Conservation (phyloP, 2,113 vertebrate genomes). For the Phoxinus phoxinus region DNA sequence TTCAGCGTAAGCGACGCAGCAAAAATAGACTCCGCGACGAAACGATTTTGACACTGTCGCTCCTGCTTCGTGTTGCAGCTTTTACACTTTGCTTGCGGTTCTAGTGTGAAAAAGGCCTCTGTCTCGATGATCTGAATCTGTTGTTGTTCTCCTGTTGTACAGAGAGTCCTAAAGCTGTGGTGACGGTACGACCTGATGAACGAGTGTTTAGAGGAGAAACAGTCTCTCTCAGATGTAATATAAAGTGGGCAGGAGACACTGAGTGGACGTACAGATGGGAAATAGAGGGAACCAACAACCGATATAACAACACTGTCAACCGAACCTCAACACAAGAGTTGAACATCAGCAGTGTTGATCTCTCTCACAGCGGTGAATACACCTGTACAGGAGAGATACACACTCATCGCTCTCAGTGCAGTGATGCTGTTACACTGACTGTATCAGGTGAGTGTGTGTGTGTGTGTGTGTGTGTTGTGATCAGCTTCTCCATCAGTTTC, state of each 20-base stretch:
- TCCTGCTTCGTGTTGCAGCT: no score
- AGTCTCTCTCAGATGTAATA: slow-evolving; percentile 47
- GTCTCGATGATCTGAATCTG: no score
- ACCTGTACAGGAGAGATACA: neutral
- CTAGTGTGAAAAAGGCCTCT: no score
- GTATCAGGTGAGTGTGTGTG: slow-evolving; percentile 46
- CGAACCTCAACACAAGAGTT: neutral
- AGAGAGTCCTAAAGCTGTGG: slow-evolving; percentile 36
- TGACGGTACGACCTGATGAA: slow-evolving; percentile 22
- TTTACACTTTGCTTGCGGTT: no score
- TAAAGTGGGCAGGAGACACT: neutral
- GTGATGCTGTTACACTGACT: slow-evolving; percentile 27
- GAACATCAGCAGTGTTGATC: neutral
- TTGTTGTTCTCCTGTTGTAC: no score
- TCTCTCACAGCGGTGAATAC: neutral
- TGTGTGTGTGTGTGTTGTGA: slow-evolving; percentile 16
- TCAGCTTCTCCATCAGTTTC: neutral
- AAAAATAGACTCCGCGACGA: no score
- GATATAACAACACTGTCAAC: neutral
- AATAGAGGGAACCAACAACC: neutral
- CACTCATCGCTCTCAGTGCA: neutral
- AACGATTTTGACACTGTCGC: no score
- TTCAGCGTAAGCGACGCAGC: no score
- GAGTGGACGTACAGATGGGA: slow-evolving; percentile 44
- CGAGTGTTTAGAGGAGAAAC: slow-evolving; percentile 46